phyloP scores from a whole-genome alignment of 1,140 invertebrate genomes.

The Babylonia areolata region DNA sequence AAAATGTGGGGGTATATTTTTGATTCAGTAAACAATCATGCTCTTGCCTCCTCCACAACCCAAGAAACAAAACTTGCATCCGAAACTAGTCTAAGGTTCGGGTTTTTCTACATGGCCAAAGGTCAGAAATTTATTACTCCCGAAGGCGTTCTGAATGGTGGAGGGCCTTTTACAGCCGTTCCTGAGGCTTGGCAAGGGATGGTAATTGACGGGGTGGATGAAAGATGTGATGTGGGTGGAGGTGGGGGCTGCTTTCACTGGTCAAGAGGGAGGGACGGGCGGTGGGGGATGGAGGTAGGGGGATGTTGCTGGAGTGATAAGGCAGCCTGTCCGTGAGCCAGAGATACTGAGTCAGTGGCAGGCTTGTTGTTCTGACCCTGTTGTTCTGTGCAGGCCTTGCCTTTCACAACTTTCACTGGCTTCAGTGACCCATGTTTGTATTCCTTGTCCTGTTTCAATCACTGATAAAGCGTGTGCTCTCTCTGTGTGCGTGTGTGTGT shows the following conservation, averaged over 20 bases:
- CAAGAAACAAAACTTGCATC: too few relatives aligned
- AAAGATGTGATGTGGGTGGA: background rate
- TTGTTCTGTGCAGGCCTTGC: background rate
- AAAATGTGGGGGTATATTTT: too few relatives aligned
- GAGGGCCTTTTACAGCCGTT: background rate
- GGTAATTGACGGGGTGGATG: background rate
- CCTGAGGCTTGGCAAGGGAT: background rate
- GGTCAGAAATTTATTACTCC: background rate
- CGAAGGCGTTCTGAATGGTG: background rate
- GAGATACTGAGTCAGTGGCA: background rate
- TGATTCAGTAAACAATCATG: too few relatives aligned
- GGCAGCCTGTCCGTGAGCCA: too few relatives aligned
- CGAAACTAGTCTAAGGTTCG: too few relatives aligned
- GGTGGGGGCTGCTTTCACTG: slow-evolving; percentile 5
- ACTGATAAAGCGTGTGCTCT: background rate
- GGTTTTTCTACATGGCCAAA: too few relatives aligned
- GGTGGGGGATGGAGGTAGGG: background rate
- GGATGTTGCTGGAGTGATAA: too few relatives aligned
- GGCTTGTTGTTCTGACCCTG: background rate
- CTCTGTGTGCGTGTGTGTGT: background rate
- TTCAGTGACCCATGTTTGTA: too few relatives aligned
- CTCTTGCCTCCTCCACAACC: too few relatives aligned
- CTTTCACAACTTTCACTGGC: background rate
- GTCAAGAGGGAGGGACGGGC: background rate
- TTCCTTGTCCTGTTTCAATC: too few relatives aligned